Evolutionary conservation across 2,113 vertebrate species (phyloP), one percentile per base, ranked within the genome.

Genomic region (Pteronura brasiliensis): DNA sequence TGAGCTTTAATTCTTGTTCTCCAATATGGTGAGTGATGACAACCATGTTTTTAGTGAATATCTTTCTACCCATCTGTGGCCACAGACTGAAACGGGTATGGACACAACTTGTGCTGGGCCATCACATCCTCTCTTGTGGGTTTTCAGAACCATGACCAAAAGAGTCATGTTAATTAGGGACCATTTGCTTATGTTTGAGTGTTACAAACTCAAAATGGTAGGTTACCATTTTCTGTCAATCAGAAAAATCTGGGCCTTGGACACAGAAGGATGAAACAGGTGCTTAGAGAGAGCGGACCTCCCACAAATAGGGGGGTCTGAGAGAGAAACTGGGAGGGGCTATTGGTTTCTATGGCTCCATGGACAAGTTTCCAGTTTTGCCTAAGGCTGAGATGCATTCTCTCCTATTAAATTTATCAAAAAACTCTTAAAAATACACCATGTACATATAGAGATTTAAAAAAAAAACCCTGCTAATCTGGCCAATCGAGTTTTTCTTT

Each of bases 381-480:
- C 20, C n/a, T 55, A 76, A 88, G 65, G 52, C 23, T 76, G 27
- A 95, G 69, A 71, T 59, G 44, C 10, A 18, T 49, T 96, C 17
- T 76, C 67, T 95, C 25, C 63, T 90, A 52, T 63, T 36, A 88
- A 74, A 31, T 86, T 49, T 92, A 74, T 84, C 86, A 94, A 93
- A 80, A 39, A 15, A 47, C 5, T 69, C 52, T 74, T 93, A 93
- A 63, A 96, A 91, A 77, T 52, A 96, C 31, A 87, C 2, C 34
- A 18, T 47, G 39, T 90, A 36, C 91, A 92, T 90, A 95, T 79
- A 72, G 36, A 80, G 34, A 23, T 95, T 88, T 83, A 25, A 72
- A 14, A n/a, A 67, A 65, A 18, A 85, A n/a, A n/a, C n/a, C n/a
- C n/a, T 76, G 21, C 7, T 95, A 23, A 90, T 95, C 36, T 92